phyloP scores from a whole-genome alignment of 2,888 invertebrate genomes.

The Adelognathus sp. region DNA sequence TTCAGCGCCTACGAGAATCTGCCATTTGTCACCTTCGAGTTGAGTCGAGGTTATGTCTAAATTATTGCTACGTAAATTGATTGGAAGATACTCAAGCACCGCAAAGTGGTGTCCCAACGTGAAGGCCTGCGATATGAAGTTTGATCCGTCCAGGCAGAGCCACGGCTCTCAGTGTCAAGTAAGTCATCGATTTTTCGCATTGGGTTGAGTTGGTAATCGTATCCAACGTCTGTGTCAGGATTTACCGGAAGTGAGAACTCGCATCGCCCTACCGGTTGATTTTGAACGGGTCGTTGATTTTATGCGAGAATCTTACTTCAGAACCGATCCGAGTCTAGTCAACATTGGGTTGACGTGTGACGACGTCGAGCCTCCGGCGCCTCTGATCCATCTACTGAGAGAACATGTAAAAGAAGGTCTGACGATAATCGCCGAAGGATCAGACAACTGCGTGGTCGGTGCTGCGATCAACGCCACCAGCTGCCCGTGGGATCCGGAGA shows the following conservation, averaged over 20 bases:
- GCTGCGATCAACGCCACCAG: conserved; percentile 67
- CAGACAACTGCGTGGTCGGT: conserved; percentile 66
- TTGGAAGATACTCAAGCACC: background rate
- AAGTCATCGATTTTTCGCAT: background rate
- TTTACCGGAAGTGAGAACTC: conserved; percentile 51
- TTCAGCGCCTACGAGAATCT: no score
- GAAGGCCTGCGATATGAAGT: background rate
- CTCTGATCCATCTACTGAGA: conserved; percentile 64
- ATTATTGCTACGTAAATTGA: conserved; percentile 2
- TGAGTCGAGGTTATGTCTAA: conserved; percentile 35
- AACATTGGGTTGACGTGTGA: conserved; percentile 64
- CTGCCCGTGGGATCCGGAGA: conserved; percentile 57
- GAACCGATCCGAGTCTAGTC: conserved; percentile 67
- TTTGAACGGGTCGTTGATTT: conserved; percentile 69
- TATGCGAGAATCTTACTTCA: conserved; percentile 69
- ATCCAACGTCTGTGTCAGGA: conserved; percentile 45
- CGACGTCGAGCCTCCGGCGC: conserved; percentile 51
- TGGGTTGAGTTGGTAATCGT: no score
- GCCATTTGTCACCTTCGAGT: no score
- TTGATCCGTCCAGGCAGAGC: background rate
- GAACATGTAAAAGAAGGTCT: conserved; percentile 66
- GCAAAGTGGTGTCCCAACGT: background rate
- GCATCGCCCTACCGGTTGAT: conserved; percentile 71
- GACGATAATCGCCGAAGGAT: conserved; percentile 68
- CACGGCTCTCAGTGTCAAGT: conserved; percentile 22